These are phyloP conservation scores for Trichogramma pretiosum DNA, from an alignment of 1,140 invertebrate genomes.

Conservation along the genomic window DNA sequence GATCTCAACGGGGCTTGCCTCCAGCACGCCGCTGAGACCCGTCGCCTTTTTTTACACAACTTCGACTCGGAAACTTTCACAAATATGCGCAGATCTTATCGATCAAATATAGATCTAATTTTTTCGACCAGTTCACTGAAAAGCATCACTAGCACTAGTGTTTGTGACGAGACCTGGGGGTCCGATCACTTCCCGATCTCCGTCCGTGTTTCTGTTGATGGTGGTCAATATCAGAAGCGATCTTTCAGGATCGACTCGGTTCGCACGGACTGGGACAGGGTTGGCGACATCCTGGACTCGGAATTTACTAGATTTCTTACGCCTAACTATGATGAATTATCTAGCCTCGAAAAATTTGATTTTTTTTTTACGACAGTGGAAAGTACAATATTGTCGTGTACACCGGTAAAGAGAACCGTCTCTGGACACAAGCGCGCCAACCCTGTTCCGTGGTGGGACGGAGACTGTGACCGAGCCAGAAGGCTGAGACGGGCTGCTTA, in stretches of 20 bases:
- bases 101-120: not conserved
- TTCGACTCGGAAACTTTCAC: not conserved
- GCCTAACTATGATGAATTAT: not conserved
- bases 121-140: not conserved
- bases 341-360: not conserved
- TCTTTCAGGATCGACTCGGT: not conserved
- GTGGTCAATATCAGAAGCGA: not conserved
- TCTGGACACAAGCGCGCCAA: not conserved
- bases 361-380: not conserved
- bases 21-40: not conserved
- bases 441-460: slow-evolving; percentile 4
- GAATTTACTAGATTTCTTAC: not conserved
- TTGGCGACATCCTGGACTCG: not conserved
- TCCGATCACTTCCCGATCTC: not conserved
- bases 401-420: not conserved
- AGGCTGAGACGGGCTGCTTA: slow-evolving; percentile 1
- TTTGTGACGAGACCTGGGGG: not conserved
- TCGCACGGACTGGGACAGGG: not conserved
- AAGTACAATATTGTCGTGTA: not conserved
- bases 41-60: not conserved
- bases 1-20: not conserved
- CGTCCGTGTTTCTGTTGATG: not conserved
- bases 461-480: not conserved
- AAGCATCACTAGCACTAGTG: not conserved
- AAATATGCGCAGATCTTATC: not conserved